A percentile compares a stretch with the other conserved stretches of the same genome.
Evolutionary conservation across 2,113 vertebrate genomes (phyloP).

Genomic region (Vicugna pacos): DNA sequence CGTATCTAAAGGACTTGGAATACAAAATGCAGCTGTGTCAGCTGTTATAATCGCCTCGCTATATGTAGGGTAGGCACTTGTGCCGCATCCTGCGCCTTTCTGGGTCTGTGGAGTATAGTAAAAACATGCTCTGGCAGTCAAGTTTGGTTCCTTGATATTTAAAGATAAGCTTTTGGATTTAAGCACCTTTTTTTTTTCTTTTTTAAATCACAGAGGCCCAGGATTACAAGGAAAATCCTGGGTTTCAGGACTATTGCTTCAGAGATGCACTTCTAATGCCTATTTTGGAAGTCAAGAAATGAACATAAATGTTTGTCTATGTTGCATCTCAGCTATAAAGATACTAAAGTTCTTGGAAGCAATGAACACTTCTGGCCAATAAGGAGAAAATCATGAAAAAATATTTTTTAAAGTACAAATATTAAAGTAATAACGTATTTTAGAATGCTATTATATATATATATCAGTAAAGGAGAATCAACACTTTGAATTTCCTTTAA

Average conservation of each 20-base stretch:
- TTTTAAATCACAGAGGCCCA: background rate
- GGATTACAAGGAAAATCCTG: background rate
- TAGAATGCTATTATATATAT: background rate
- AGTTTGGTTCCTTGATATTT: background rate
- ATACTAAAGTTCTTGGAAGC: background rate
- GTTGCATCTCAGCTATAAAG: background rate
- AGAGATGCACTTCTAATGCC: background rate
- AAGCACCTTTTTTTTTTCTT: background rate
- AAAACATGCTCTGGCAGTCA: background rate
- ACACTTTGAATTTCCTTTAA: constrained; percentile 43
- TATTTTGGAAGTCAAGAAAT: background rate
- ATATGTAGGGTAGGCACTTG: background rate
- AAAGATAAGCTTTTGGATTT: background rate
- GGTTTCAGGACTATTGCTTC: background rate
- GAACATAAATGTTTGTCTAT: background rate
- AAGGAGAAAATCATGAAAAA: background rate
- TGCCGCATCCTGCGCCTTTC: background rate
- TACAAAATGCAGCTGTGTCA: background rate
- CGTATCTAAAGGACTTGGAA: background rate
- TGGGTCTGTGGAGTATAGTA: background rate
- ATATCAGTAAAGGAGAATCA: background rate
- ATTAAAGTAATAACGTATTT: constrained; percentile 3
- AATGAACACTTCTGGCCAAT: background rate
- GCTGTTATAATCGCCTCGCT: background rate
- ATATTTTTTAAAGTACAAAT: background rate